Conservation (phyloP, 2,113 vertebrate species). For the Murina feae region DNA sequence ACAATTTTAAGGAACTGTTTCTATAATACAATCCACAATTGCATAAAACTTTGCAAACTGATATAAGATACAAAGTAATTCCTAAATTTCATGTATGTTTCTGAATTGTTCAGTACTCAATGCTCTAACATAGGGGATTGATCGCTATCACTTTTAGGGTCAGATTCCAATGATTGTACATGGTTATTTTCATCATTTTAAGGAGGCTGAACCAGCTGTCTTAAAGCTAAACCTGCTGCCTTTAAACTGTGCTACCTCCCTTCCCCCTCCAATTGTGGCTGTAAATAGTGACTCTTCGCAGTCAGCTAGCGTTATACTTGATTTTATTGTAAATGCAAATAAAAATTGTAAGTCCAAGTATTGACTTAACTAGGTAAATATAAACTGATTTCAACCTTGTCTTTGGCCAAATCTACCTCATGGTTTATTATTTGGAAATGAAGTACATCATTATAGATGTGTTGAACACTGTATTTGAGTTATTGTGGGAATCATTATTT, state of each 20-base stretch:
- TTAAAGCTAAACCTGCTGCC: slow-evolving; percentile 54
- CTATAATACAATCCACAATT: slow-evolving; percentile 17
- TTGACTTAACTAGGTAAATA: slow-evolving; percentile 57
- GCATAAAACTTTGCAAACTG: not conserved
- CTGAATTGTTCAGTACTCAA: not conserved
- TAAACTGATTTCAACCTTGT: slow-evolving; percentile 43
- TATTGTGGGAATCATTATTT: slow-evolving; percentile 18
- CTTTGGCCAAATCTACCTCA: not conserved
- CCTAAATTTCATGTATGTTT: slow-evolving; percentile 12
- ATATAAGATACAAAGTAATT: not conserved
- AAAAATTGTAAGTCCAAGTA: slow-evolving; percentile 42
- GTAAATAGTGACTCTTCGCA: slow-evolving; percentile 32
- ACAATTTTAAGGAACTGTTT: not conserved
- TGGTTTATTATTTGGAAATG: slow-evolving; percentile 26
- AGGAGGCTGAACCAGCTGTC: not conserved
- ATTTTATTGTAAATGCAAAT: slow-evolving; percentile 55
- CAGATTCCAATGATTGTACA: not conserved
- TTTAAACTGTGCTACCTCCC: slow-evolving; percentile 14
- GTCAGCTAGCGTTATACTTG: slow-evolving; percentile 29
- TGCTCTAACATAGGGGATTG: not conserved
- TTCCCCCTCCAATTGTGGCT: not conserved
- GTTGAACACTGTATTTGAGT: slow-evolving; percentile 30
- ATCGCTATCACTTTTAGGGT: not conserved
- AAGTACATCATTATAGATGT: not conserved
- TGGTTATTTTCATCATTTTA: not conserved